phyloP scores from a whole-genome alignment of 2,888 invertebrate species.

The Autographa gamma region DNA sequence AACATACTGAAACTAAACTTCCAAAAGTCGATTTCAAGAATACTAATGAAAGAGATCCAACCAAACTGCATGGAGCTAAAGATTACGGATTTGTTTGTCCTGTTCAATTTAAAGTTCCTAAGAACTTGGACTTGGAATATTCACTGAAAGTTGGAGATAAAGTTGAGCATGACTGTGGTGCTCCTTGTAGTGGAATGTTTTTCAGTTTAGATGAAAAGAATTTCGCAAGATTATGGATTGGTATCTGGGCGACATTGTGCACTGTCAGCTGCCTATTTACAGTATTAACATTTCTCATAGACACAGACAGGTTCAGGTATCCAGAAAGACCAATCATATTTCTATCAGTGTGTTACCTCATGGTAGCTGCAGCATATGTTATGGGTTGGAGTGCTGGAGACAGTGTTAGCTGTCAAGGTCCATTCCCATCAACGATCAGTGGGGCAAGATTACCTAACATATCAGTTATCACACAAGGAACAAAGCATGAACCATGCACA shows the following conservation, averaged over 20 bases:
- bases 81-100: constrained; percentile 96
- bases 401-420: constrained; percentile 94
- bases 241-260: constrained; percentile 97
- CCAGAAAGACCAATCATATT: constrained; percentile 99
- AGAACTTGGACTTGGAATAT: constrained; percentile 94
- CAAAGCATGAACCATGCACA: constrained; percentile 95
- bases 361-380: constrained; percentile 97
- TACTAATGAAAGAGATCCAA: constrained; percentile 85
- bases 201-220: constrained; percentile 94
- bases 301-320: constrained; percentile 98
- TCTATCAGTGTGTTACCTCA: constrained; percentile 97
- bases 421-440: constrained; percentile 92
- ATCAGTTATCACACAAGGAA: constrained; percentile 96
- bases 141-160: constrained; percentile 94
- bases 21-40: constrained; percentile 85
- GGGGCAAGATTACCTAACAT: constrained; percentile 93
- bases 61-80: constrained; percentile 87
- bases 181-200: constrained; percentile 98
- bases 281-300: constrained; percentile 97
- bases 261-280: constrained; percentile 97
- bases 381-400: constrained; percentile 95
- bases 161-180: constrained; percentile 93
- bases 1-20: constrained; percentile 75
- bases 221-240: constrained; percentile 97
- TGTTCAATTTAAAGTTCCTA: constrained; percentile 94